Percentiles rank a stretch among this genome's conserved stretches.
These are phyloP conservation scores for Camptogramma bilineatum DNA, from an alignment of 2,888 invertebrate genomes.

Conservation along the genomic window DNA sequence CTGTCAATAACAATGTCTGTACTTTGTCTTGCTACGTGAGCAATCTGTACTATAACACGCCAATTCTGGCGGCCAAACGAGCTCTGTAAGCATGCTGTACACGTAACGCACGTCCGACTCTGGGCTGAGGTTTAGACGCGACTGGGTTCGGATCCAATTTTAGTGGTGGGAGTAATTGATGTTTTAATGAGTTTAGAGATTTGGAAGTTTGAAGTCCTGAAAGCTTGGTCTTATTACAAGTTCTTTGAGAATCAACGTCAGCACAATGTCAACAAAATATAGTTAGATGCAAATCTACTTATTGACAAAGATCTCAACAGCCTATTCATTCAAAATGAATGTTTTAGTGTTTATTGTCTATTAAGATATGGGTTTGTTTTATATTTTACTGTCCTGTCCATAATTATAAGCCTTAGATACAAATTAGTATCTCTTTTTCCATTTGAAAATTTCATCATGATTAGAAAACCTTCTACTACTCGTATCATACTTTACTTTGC, in stretches of 20 bases:
- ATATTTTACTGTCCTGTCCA: too few species aligned
- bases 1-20: slow-evolving; percentile 61
- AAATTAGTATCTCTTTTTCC: too few species aligned
- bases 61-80: slow-evolving; percentile 67
- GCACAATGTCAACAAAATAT: background rate
- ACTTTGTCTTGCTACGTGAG: slow-evolving; percentile 67
- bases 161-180: slow-evolving; percentile 41
- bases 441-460: too few species aligned
- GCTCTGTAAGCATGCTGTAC: slow-evolving; percentile 62
- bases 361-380: too few species aligned
- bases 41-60: slow-evolving; percentile 63
- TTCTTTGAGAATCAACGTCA: background rate
- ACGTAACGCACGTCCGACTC: slow-evolving; percentile 62
- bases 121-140: slow-evolving; percentile 42
- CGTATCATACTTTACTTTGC: too few species aligned
- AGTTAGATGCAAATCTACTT: background rate
- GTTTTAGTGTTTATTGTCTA: too few species aligned
- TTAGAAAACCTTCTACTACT: too few species aligned
- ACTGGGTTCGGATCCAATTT: slow-evolving; percentile 45
- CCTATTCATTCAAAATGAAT: too few species aligned
- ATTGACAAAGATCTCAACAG: too few species aligned
- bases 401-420: too few species aligned
- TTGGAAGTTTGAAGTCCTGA: slow-evolving; percentile 14
- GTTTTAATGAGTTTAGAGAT: slow-evolving; percentile 40
- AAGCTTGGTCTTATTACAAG: background rate